Evolutionary conservation across 1,140 invertebrate species (phyloP).

Genomic region (Philopotamus ludificatus): DNA sequence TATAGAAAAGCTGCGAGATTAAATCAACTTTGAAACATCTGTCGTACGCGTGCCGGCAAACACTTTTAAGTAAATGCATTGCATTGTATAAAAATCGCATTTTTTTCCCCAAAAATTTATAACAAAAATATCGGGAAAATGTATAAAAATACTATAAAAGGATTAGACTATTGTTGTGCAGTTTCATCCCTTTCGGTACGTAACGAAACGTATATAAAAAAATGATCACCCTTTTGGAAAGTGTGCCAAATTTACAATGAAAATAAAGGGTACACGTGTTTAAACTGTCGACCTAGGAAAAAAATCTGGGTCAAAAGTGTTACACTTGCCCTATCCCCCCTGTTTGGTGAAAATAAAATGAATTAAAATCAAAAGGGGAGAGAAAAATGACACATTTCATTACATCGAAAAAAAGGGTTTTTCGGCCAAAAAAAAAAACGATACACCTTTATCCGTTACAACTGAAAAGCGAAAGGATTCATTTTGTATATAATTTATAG

Average conservation of each 20-base stretch:
- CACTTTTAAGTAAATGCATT: constrained; percentile 18
- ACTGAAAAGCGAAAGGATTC: neutral
- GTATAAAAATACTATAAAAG: constrained; percentile 24
- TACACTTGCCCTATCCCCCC: constrained; percentile 16
- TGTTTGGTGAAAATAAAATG: constrained; percentile 14
- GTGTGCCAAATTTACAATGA: constrained; percentile 31
- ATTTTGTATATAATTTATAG: constrained; percentile 12
- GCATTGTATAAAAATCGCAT: constrained; percentile 14
- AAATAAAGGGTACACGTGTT: constrained; percentile 34
- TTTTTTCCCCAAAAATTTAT: constrained; percentile 18
- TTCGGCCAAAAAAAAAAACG: neutral
- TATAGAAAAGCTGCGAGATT: constrained; percentile 21
- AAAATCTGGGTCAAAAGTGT: constrained; percentile 32
- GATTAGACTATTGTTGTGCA: constrained; percentile 10
- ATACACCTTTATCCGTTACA: neutral
- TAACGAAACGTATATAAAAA: constrained; percentile 13
- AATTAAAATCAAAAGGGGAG: constrained; percentile 17
- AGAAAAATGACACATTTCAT: neutral
- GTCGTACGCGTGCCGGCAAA: constrained; percentile 16
- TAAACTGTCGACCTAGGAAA: constrained; percentile 10
- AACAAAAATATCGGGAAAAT: constrained; percentile 17
- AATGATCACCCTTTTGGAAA: constrained; percentile 30
- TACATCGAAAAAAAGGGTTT: constrained; percentile 10
- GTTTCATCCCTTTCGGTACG: constrained; percentile 27
- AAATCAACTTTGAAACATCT: constrained; percentile 30